Evolutionary conservation across 2,888 invertebrate genomes (phyloP), one percentile per base, ranked within the genome.

Genomic region (Drosophila macrospina): DNA sequence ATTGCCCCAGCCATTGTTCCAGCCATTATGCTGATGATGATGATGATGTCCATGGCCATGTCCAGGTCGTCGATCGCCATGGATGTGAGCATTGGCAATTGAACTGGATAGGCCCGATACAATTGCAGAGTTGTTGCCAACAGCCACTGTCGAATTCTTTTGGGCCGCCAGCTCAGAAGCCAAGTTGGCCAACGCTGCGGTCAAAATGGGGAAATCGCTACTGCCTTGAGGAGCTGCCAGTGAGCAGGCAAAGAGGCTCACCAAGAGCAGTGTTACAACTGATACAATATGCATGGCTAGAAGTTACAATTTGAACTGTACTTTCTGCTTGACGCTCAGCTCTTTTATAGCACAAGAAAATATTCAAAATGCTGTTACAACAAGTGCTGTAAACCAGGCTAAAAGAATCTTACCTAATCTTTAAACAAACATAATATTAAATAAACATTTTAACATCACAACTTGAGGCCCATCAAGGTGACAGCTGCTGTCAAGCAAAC

Each of bases 401-500:
- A 28, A 45, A 47, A 47, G 28, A 47, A 54, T 52, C 42, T 26
- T 39, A 34, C 34, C 16, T n/a, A 37, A 55, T 30, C 0, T 16
- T n/a, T 1, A 51, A 39, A 50, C n/a, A 45, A 13, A 28, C 44
- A 11, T 50, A 4, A 44, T 13, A 28, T 5, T 15, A 5, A 13
- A 30, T 16, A 39, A 32, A 48, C 20, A 32, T 16, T 16, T 20
- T 10, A 16, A 39, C 4, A 20, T 4, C 10, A 26, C 4, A n/a
- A 34, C 4, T 28, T 28, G 28, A 7, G 28, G 7, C 28, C 5
- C 45, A 48, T 36, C 42, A 56, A 67, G 61, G 55, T 32, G 24
- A 64, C 73, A 73, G 56, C 59, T 73, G 74, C 48, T 54, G 16
- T 47, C 26, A 16, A 5, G 10, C 41, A 68, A 73, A 73, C 36